Conservation (phyloP, 2,888 invertebrate species). For the Euclidia mi region DNA sequence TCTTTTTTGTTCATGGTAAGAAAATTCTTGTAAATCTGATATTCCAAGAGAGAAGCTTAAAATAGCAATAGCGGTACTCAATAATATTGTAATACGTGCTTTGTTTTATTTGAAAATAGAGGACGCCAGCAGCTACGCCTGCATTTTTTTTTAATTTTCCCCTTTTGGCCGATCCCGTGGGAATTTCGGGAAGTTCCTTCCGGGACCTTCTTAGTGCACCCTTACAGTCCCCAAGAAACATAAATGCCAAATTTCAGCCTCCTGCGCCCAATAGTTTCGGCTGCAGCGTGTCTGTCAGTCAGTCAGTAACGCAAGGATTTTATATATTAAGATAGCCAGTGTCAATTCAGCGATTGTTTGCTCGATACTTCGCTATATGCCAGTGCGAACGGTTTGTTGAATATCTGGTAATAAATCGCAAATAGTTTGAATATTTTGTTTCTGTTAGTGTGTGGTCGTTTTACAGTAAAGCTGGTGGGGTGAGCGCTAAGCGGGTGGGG, state of each 20-base stretch:
- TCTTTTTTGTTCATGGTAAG: slow-evolving; percentile 26
- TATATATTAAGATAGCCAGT: too few species aligned
- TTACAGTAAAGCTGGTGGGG: slow-evolving; percentile 43
- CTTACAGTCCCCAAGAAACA: too few species aligned
- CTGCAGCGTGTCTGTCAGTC: too few species aligned
- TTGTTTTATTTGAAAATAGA: slow-evolving; percentile 62
- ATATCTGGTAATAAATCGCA: slow-evolving; percentile 70
- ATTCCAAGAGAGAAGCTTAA: not conserved
- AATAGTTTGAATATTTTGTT: slow-evolving; percentile 74
- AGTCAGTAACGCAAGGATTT: too few species aligned
- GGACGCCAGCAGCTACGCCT: too few species aligned
- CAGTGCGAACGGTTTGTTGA: slow-evolving; percentile 64
- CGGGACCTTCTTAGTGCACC: too few species aligned
- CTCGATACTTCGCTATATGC: slow-evolving; percentile 62
- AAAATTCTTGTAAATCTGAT: too few species aligned
- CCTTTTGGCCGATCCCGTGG: too few species aligned
- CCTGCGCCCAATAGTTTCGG: too few species aligned
- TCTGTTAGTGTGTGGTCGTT: slow-evolving; percentile 60
- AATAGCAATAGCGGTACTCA: slow-evolving; percentile 38
- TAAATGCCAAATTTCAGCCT: too few species aligned
- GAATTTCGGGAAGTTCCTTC: too few species aligned
- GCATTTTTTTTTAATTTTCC: too few species aligned
- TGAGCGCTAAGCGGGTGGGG: slow-evolving; percentile 21
- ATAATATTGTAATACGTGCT: slow-evolving; percentile 54
- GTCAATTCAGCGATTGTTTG: slow-evolving; percentile 62